Evolutionary conservation across 2,113 vertebrate species (phyloP).

Genomic region (Electrona antarctica): DNA sequence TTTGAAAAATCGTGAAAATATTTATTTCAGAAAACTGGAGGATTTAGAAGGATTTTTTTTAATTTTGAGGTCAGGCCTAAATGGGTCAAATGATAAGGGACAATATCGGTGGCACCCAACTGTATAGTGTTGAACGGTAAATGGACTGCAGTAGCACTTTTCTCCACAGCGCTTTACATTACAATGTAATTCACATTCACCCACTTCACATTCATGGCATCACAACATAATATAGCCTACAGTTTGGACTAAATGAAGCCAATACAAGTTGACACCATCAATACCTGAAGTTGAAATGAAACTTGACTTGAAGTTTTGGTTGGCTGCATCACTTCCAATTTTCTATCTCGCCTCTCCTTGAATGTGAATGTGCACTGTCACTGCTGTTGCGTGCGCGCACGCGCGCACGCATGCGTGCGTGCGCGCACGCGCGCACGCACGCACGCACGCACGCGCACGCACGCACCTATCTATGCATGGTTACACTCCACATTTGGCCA

Average conservation of each 20-base stretch:
- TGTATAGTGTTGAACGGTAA: too few relatives aligned
- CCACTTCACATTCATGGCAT: not conserved
- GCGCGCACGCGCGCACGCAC: not conserved
- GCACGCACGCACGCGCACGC: not conserved
- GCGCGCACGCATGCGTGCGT: too few relatives aligned
- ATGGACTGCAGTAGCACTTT: too few relatives aligned
- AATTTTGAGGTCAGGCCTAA: too few relatives aligned
- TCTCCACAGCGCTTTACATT: too few relatives aligned
- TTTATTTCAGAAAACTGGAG: too few relatives aligned
- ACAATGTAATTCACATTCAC: too few relatives aligned
- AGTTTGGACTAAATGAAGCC: not conserved
- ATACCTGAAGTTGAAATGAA: not conserved
- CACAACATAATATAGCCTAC: not conserved
- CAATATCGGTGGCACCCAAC: too few relatives aligned
- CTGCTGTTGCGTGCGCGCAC: not conserved
- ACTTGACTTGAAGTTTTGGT: constrained; percentile 11
- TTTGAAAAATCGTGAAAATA: too few relatives aligned
- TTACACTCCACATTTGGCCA: too few relatives aligned
- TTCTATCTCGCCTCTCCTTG: not conserved
- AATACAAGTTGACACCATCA: not conserved
- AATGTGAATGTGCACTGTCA: not conserved
- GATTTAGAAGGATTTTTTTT: too few relatives aligned
- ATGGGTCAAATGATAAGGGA: too few relatives aligned
- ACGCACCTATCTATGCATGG: not conserved
- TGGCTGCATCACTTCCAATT: not conserved